Evolutionary conservation across 2,888 invertebrate genomes (phyloP).

Genomic region (Drosophila emarginata): DNA sequence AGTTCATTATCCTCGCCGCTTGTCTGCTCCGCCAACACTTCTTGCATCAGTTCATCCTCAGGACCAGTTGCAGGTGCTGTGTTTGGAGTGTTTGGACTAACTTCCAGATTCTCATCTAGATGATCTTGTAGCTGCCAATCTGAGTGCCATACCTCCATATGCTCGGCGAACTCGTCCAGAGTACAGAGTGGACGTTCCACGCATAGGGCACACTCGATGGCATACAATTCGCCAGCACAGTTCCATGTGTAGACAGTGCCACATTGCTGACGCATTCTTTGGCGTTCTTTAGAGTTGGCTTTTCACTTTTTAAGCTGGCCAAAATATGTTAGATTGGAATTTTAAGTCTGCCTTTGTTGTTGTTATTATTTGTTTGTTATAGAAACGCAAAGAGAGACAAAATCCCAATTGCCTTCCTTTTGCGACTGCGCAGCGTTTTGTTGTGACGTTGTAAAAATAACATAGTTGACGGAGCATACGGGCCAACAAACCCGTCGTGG

Average conservation of each 20-base stretch:
- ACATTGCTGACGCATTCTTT: conserved; percentile 56
- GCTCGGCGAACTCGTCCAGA: conserved; percentile 71
- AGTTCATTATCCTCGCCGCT: conserved; percentile 62
- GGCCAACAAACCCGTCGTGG: conserved; percentile 62
- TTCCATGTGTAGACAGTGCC: conserved; percentile 77
- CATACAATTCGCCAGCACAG: conserved; percentile 73
- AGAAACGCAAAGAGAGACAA: conserved; percentile 22
- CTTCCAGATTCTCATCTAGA: not conserved
- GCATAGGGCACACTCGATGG: conserved; percentile 75
- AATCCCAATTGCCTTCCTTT: conserved; percentile 19
- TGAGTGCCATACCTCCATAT: conserved; percentile 77
- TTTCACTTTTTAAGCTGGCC: conserved; percentile 43
- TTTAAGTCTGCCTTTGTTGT: not conserved
- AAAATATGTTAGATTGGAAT: conserved; percentile 8
- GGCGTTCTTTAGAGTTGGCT: not conserved
- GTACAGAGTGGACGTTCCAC: conserved; percentile 75
- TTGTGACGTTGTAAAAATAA: conserved; percentile 62
- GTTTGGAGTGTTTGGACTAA: not conserved
- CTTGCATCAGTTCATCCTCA: conserved; percentile 68
- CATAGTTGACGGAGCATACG: conserved; percentile 25
- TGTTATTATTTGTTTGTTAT: not conserved
- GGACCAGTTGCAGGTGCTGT: conserved; percentile 11
- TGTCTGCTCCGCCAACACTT: conserved; percentile 63
- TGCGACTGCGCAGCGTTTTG: conserved; percentile 63
- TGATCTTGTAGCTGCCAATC: conserved; percentile 54